phyloP scores from a whole-genome alignment of 2,113 vertebrate species.

The Nanger granti region DNA sequence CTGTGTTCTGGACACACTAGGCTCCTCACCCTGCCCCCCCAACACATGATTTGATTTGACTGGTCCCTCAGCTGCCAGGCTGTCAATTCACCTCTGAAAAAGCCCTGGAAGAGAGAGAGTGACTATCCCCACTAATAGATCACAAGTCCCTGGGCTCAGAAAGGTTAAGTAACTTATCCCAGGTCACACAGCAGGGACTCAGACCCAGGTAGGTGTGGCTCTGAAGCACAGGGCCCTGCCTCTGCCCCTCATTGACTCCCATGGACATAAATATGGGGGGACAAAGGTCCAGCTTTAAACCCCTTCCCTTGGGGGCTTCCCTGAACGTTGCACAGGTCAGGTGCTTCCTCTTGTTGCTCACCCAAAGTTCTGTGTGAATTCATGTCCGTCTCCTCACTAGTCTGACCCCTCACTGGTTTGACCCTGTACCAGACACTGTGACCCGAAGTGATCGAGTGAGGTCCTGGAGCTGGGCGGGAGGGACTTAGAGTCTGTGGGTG shows the following conservation, averaged over 20 bases:
- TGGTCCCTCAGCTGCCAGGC: not conserved
- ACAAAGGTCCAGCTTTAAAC: not conserved
- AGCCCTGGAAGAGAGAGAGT: not conserved
- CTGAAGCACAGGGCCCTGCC: not conserved
- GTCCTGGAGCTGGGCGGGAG: not conserved
- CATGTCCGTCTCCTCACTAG: not conserved
- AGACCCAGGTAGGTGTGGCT: not conserved
- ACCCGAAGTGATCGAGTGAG: not conserved
- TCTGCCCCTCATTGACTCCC: not conserved
- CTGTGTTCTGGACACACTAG: not conserved
- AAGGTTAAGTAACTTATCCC: not conserved
- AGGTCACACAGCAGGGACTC: not conserved
- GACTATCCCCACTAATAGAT: not conserved
- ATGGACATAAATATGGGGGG: not conserved
- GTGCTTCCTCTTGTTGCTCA: not conserved
- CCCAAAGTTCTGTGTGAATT: too few relatives aligned
- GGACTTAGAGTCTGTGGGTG: not conserved
- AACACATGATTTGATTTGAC: not conserved
- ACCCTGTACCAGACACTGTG: not conserved
- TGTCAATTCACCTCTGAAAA: not conserved
- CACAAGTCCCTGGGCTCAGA: not conserved
- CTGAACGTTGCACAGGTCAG: too few relatives aligned
- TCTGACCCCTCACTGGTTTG: too few relatives aligned
- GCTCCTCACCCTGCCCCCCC: not conserved
- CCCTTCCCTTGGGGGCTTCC: not conserved